Evolutionary conservation across 1,140 invertebrate species (phyloP).

Genomic region (Goniozus legneri): DNA sequence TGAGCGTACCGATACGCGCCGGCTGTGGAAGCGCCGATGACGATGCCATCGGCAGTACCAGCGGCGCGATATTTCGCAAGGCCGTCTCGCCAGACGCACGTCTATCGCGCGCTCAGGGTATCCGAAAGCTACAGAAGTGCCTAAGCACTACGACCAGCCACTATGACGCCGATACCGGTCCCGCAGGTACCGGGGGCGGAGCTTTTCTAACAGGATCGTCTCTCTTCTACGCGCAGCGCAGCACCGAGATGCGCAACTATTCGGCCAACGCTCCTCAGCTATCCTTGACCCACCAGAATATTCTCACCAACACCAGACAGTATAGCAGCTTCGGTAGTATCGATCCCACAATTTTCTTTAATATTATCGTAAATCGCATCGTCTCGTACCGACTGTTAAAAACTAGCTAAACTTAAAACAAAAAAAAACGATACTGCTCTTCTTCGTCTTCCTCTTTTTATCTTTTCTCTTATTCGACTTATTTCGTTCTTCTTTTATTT

Average conservation of each 20-base stretch:
- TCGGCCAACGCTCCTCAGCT: constrained; percentile 44
- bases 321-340: constrained; percentile 93
- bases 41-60: constrained; percentile 31
- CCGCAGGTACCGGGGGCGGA: constrained; percentile 31
- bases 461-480: no score
- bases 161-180: constrained; percentile 60
- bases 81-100: constrained; percentile 40
- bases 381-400: no score
- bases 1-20: no score
- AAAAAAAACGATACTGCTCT: no score
- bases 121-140: constrained; percentile 83
- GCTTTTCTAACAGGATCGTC: constrained; percentile 51
- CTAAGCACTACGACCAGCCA: constrained; percentile 72
- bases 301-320: constrained; percentile 68
- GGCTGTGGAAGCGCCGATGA: constrained; percentile 41
- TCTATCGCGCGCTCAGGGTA: constrained; percentile 83
- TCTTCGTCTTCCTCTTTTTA: no score
- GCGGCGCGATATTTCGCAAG: constrained; percentile 25
- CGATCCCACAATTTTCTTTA: constrained; percentile 11
- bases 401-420: no score
- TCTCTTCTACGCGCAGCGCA: constrained; percentile 57
- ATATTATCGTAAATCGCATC: no score
- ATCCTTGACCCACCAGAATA: constrained; percentile 50
- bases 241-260: constrained; percentile 53
- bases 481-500: no score